A percentile compares a stretch with the other conserved stretches of the same genome.
phyloP scores from a whole-genome alignment of 2,113 vertebrate genomes.

The Leptosomus discolor region DNA sequence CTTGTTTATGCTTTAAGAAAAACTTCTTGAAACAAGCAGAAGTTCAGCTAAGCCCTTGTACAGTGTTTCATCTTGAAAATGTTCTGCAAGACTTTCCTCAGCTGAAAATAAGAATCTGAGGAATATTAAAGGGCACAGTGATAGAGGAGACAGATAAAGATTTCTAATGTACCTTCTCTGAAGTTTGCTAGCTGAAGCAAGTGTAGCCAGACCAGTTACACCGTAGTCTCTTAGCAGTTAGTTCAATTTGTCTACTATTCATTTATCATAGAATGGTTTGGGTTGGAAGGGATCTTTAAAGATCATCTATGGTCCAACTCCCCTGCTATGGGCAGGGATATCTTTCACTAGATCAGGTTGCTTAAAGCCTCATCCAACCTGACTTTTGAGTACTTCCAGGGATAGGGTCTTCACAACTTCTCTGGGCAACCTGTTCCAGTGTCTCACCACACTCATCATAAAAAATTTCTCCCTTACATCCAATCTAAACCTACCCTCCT shows the following conservation, averaged over 20 bases:
- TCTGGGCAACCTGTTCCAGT: neutral
- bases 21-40: neutral
- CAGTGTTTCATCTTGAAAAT: neutral
- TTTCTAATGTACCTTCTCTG: neutral
- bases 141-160: neutral
- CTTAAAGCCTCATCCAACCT: neutral
- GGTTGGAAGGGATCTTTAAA: neutral
- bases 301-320: neutral
- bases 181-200: neutral
- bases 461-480: neutral
- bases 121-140: neutral
- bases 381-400: neutral
- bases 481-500: neutral
- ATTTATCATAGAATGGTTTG: neutral
- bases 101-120: neutral
- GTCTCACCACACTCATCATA: rapidly evolving
- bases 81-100: neutral
- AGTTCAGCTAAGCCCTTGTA: neutral
- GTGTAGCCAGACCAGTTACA: neutral
- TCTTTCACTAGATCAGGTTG: neutral
- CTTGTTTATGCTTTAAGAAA: neutral
- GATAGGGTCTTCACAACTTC: neutral
- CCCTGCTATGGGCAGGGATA: neutral
- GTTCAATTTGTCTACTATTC: neutral
- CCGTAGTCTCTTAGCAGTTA: neutral